These are phyloP conservation scores for Drosophila chauvacae DNA, from an alignment of 1,140 invertebrate genomes.

Conservation along the genomic window DNA sequence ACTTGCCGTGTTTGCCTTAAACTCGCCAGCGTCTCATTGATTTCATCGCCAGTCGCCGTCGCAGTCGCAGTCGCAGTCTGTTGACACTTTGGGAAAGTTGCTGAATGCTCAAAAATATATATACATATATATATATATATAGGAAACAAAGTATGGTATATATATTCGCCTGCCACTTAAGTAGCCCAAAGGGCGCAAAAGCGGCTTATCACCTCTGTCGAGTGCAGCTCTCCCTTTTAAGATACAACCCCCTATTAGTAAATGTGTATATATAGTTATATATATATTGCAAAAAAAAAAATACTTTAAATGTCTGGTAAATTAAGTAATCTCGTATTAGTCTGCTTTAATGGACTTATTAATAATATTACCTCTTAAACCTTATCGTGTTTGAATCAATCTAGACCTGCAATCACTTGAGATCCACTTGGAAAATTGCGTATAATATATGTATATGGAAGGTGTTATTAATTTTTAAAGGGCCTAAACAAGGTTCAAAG, in stretches of 20 bases:
- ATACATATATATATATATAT: slow-evolving; percentile 20
- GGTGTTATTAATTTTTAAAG: neutral
- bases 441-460: neutral
- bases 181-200: slow-evolving; percentile 54
- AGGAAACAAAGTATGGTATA: neutral
- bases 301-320: slow-evolving; percentile 2
- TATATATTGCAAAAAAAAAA: neutral
- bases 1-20: slow-evolving; percentile 63
- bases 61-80: slow-evolving; percentile 27
- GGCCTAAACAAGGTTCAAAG: neutral
- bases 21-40: slow-evolving; percentile 32
- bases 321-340: neutral
- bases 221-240: slow-evolving; percentile 64
- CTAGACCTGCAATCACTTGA: slow-evolving; percentile 2
- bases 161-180: slow-evolving; percentile 57
- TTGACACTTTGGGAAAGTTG: slow-evolving; percentile 77
- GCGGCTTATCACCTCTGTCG: slow-evolving; percentile 62
- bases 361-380: slow-evolving; percentile 8
- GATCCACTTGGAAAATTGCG: neutral
- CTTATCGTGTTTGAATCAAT: slow-evolving; percentile 3
- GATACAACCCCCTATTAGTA: slow-evolving; percentile 41
- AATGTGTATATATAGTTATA: too few relatives aligned
- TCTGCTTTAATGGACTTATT: neutral
- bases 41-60: slow-evolving; percentile 23
- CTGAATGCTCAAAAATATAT: slow-evolving; percentile 43